Evolutionary conservation across 2,888 invertebrate species (phyloP).

Genomic region (Chrysotoxum bicinctum): DNA sequence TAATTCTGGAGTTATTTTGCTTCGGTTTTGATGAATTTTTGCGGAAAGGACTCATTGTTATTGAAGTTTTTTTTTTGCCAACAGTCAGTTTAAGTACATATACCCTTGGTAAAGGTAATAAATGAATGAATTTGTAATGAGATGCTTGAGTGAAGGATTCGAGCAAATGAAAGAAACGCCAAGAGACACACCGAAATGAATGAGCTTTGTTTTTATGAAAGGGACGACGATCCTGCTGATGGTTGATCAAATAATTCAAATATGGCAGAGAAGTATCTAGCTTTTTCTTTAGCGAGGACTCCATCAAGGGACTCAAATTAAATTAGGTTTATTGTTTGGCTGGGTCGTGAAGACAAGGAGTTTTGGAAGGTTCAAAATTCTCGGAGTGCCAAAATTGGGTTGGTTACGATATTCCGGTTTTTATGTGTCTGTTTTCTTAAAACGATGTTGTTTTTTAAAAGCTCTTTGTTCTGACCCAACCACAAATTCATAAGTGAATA

Average conservation of each 20-base stretch:
- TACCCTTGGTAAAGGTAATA: neutral
- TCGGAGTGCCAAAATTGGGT: no score
- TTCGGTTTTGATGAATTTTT: neutral
- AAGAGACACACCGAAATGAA: conserved; percentile 6
- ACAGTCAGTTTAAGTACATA: neutral
- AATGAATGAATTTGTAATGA: conserved; percentile 24
- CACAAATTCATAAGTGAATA: no score
- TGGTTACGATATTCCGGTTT: no score
- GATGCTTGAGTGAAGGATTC: conserved; percentile 17
- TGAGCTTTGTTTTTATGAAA: neutral
- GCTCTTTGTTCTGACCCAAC: no score
- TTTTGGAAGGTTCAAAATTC: no score
- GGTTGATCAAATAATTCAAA: neutral
- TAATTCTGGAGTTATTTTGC: neutral
- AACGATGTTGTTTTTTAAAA: no score
- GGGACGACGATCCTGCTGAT: neutral
- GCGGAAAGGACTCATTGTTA: neutral
- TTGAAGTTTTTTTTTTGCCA: neutral
- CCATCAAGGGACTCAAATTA: neutral
- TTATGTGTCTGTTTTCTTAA: no score
- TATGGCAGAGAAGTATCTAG: neutral
- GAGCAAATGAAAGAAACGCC: neutral
- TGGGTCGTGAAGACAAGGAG: neutral
- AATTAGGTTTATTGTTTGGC: neutral
- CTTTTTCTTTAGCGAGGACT: neutral